These are phyloP conservation scores for Aix galericulata DNA, from an alignment of 2,113 vertebrate species.

Conservation along the genomic window DNA sequence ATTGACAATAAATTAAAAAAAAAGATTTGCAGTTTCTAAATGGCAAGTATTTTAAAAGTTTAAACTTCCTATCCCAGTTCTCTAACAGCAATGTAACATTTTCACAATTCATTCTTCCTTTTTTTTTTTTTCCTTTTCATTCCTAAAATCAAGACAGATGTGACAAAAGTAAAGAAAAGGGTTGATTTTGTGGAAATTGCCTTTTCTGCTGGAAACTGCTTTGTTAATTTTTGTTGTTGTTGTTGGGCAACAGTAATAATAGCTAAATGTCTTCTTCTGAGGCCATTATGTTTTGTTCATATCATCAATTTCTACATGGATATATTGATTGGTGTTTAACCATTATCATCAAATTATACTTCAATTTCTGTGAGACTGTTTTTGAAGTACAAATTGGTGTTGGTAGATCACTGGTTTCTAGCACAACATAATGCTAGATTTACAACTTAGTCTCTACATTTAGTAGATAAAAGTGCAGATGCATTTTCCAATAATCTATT, in stretches of 20 bases:
- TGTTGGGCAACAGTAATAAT: not conserved
- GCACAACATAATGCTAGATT: not conserved
- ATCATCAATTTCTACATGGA: not conserved
- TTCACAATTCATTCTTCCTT: not conserved
- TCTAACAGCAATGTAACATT: not conserved
- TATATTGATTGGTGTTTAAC: not conserved
- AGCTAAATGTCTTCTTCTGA: not conserved
- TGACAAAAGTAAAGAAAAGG: not conserved
- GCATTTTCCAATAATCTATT: conserved; percentile 59
- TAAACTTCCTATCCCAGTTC: not conserved
- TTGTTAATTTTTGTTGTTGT: not conserved
- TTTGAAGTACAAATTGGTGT: not conserved
- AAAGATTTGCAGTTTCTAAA: not conserved
- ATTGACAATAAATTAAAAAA: not conserved
- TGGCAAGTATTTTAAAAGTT: not conserved
- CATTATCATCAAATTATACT: not conserved
- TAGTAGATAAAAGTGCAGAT: conserved; percentile 47
- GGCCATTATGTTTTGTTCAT: not conserved
- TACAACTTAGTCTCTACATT: not conserved
- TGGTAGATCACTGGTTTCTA: not conserved
- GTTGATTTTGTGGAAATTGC: not conserved
- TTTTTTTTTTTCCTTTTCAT: not conserved
- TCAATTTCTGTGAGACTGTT: not conserved
- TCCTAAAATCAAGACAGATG: not conserved
- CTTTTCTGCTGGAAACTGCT: not conserved